A percentile compares a stretch with the other conserved stretches of the same genome.
Evolutionary conservation across 2,888 invertebrate genomes (phyloP).

Genomic region (Hirtodrosophila duncani): DNA sequence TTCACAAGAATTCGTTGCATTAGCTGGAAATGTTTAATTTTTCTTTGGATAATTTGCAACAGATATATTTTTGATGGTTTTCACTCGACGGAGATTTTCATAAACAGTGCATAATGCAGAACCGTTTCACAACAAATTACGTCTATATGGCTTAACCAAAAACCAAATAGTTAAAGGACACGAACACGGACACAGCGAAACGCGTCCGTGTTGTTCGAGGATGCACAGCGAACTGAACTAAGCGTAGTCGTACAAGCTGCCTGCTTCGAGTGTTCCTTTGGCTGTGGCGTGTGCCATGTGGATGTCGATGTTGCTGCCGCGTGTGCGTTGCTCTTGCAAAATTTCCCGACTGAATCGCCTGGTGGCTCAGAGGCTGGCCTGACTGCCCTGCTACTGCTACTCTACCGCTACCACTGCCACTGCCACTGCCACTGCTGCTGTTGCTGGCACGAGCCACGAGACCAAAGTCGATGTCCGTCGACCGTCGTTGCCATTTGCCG

Average conservation of each 20-base stretch:
- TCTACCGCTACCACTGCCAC: neutral
- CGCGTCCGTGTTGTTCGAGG: conserved; percentile 51
- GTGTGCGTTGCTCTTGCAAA: conserved; percentile 51
- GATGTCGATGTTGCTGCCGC: conserved; percentile 31
- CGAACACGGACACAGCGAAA: neutral
- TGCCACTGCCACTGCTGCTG: neutral
- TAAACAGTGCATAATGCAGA: too few species aligned
- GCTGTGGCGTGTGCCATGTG: conserved; percentile 1
- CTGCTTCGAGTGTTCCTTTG: conserved; percentile 26
- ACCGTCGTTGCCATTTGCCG: too few species aligned
- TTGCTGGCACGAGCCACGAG: conserved; percentile 38
- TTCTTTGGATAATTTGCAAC: neutral
- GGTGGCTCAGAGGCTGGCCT: conserved; percentile 41
- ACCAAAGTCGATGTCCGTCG: conserved; percentile 9
- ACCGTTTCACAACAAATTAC: too few species aligned
- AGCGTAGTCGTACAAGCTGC: conserved; percentile 43
- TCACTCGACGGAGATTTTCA: neutral
- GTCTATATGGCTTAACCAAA: conserved; percentile 28
- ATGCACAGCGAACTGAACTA: conserved; percentile 47
- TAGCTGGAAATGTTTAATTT: conserved; percentile 4
- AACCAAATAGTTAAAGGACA: neutral
- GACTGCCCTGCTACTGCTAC: conserved; percentile 16
- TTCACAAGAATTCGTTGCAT: conserved; percentile 54
- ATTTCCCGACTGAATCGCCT: conserved; percentile 66
- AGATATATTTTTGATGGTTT: neutral